Evolutionary conservation across 2,888 invertebrate species (phyloP).

Genomic region (Phania funesta): DNA sequence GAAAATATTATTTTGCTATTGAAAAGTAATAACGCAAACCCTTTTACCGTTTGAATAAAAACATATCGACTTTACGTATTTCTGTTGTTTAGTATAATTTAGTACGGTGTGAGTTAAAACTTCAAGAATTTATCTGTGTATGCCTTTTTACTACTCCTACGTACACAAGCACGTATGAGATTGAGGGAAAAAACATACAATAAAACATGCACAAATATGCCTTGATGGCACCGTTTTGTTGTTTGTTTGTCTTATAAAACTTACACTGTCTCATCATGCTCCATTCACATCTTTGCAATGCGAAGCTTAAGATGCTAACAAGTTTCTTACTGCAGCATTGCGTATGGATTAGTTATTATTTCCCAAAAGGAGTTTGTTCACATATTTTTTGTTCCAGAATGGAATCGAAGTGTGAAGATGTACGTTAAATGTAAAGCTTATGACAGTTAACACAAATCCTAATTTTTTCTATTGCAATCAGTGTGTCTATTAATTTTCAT

Average conservation of each 20-base stretch:
- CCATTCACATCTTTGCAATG: background rate
- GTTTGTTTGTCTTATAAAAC: constrained; percentile 16
- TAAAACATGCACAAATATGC: constrained; percentile 21
- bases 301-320: background rate
- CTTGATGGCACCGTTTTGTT: background rate
- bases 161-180: background rate
- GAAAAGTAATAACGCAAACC: too few species aligned
- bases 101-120: constrained; percentile 26
- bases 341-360: constrained; percentile 23
- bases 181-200: constrained; percentile 13
- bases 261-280: constrained; percentile 13
- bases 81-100: background rate
- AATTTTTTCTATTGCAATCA: constrained; percentile 19
- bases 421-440: constrained; percentile 54
- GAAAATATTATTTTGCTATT: too few species aligned
- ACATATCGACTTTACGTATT: background rate
- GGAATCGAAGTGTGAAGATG: constrained; percentile 41
- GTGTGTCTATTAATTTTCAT: background rate
- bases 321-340: background rate
- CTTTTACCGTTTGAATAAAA: background rate
- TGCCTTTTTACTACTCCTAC: constrained; percentile 2
- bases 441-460: constrained; percentile 50
- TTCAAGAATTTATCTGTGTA: constrained; percentile 56
- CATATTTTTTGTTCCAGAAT: too few species aligned
- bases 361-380: constrained; percentile 50